phyloP scores from a whole-genome alignment of 2,888 invertebrate genomes.

The Fabriciana adippe region DNA sequence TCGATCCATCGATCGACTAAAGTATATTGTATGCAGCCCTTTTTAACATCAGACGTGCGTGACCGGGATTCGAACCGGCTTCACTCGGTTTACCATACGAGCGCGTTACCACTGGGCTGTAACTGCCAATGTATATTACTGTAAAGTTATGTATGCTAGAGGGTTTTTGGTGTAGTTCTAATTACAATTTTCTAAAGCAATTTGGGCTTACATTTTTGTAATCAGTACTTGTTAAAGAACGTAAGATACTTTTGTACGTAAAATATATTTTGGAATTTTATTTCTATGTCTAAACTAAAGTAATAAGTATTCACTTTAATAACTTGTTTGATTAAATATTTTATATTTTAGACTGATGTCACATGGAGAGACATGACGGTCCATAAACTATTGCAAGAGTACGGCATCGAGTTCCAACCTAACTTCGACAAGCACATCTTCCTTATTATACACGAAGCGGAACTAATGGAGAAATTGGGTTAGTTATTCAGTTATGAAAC shows the following conservation, averaged over 20 bases:
- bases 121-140: too few species aligned
- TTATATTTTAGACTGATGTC: slow-evolving; percentile 62
- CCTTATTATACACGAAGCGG: slow-evolving; percentile 86
- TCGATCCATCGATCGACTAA: too few species aligned
- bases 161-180: too few species aligned
- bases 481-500: background rate
- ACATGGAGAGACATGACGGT: slow-evolving; percentile 89
- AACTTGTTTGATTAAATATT: background rate
- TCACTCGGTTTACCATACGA: too few species aligned
- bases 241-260: background rate
- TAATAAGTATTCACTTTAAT: background rate
- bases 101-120: too few species aligned
- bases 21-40: too few species aligned
- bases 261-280: background rate
- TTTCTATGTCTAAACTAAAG: background rate
- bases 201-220: too few species aligned
- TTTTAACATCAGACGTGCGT: too few species aligned
- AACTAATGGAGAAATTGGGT: slow-evolving; percentile 88
- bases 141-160: too few species aligned
- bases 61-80: too few species aligned
- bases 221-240: background rate
- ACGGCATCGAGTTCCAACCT: slow-evolving; percentile 84
- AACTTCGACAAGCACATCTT: slow-evolving; percentile 86
- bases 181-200: too few species aligned
- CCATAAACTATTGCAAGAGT: slow-evolving; percentile 85